Evolutionary conservation across 1,140 invertebrate species (phyloP).

Genomic region (Euura saliciscinereae): DNA sequence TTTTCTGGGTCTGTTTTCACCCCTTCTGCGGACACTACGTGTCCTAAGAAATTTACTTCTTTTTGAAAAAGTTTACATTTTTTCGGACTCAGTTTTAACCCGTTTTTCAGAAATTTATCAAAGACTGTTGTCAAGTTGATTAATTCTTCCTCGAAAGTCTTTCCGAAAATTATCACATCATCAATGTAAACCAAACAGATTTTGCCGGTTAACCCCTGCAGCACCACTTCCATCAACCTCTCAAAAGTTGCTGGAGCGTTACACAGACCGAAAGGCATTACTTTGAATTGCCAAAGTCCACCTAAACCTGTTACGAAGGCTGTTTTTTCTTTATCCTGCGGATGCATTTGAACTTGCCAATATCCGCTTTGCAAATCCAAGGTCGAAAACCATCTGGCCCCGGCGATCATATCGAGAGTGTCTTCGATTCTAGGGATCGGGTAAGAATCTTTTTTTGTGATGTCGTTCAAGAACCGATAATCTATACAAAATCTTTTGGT

Average conservation of each 20-base stretch:
- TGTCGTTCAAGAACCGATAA: conserved; percentile 53
- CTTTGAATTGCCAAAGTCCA: background rate
- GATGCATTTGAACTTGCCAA: background rate
- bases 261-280: background rate
- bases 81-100: background rate
- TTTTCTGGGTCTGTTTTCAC: too few relatives aligned
- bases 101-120: background rate
- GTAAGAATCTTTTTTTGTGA: conserved; percentile 16
- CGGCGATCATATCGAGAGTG: background rate
- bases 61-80: background rate
- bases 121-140: background rate
- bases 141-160: background rate
- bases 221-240: conserved; percentile 27
- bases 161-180: background rate
- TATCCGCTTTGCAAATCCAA: background rate
- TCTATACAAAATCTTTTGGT: conserved; percentile 54
- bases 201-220: conserved; percentile 15
- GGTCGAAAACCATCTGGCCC: background rate
- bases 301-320: background rate
- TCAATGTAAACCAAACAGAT: conserved; percentile 25
- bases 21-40: conserved; percentile 1
- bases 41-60: conserved; percentile 18
- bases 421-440: background rate
- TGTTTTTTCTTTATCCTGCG: background rate
- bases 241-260: conserved; percentile 27